phyloP scores from a whole-genome alignment of 1,140 invertebrate genomes.

The Campoletis sonorensis region DNA sequence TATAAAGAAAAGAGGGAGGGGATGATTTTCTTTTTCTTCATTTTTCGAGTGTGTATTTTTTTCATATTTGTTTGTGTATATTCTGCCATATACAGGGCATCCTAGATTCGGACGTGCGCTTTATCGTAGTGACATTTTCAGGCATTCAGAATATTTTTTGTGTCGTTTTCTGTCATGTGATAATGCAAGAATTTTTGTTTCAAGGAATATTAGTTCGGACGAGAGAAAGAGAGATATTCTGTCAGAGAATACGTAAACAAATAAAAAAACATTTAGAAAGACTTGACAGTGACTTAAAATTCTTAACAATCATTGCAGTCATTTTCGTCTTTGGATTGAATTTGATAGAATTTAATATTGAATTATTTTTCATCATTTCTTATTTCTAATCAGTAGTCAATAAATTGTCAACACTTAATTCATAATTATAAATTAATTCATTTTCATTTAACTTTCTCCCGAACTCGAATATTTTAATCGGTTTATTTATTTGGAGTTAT shows the following conservation, averaged over 20 bases:
- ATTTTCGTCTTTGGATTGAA: background rate
- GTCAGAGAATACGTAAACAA: conserved; percentile 40
- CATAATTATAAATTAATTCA: background rate
- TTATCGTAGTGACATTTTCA: conserved; percentile 62
- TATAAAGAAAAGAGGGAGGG: background rate
- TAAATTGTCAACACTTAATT: background rate
- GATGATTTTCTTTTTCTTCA: background rate
- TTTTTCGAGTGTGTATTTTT: conserved; percentile 36
- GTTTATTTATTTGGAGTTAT: background rate
- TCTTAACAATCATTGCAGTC: background rate
- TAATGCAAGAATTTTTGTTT: too few species aligned
- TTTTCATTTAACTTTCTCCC: conserved; percentile 42
- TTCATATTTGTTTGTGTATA: background rate
- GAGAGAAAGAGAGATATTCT: conserved; percentile 52
- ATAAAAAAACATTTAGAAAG: background rate
- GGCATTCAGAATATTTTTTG: conserved; percentile 55
- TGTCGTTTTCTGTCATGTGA: conserved; percentile 17
- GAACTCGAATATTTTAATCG: background rate
- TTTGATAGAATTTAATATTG: background rate
- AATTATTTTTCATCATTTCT: background rate
- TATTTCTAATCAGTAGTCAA: background rate
- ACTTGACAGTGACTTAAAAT: too few species aligned
- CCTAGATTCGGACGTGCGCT: conserved; percentile 69
- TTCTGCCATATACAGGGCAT: conserved; percentile 65
- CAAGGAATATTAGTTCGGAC: conserved; percentile 47